Conservation (phyloP, 2,113 vertebrate genomes). For the Urocitellus parryii region DNA sequence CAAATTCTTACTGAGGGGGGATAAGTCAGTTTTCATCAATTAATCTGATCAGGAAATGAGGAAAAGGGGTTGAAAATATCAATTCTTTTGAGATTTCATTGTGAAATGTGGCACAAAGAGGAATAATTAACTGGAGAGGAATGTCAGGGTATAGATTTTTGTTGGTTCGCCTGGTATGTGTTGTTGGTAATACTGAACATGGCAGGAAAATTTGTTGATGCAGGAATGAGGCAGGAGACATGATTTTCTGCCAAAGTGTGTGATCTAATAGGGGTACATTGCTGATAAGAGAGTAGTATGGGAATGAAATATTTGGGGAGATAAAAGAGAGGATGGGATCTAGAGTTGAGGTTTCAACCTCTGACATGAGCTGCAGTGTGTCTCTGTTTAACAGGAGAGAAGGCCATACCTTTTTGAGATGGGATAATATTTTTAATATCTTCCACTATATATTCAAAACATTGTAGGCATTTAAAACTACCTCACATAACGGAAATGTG, state of each 20-base stretch:
- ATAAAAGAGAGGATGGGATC: background rate
- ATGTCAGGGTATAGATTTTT: background rate
- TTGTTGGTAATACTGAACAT: background rate
- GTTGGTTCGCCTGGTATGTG: background rate
- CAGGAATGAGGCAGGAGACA: background rate
- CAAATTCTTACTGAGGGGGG: background rate
- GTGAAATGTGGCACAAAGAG: background rate
- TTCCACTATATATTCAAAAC: background rate
- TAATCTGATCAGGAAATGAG: background rate
- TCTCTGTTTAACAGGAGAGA: background rate
- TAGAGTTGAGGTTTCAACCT: background rate
- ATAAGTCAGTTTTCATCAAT: background rate
- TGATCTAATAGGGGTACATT: background rate
- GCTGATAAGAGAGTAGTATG: background rate
- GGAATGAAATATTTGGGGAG: background rate
- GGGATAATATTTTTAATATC: background rate
- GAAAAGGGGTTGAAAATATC: background rate
- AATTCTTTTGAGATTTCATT: background rate
- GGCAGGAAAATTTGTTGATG: background rate
- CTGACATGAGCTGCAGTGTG: background rate
- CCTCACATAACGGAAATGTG: background rate
- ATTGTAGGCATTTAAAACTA: background rate
- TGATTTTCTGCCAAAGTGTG: background rate
- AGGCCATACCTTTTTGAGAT: background rate
- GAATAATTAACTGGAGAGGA: background rate